phyloP scores from a whole-genome alignment of 2,797 vertebrate genomes.

The Labroides dimidiatus region DNA sequence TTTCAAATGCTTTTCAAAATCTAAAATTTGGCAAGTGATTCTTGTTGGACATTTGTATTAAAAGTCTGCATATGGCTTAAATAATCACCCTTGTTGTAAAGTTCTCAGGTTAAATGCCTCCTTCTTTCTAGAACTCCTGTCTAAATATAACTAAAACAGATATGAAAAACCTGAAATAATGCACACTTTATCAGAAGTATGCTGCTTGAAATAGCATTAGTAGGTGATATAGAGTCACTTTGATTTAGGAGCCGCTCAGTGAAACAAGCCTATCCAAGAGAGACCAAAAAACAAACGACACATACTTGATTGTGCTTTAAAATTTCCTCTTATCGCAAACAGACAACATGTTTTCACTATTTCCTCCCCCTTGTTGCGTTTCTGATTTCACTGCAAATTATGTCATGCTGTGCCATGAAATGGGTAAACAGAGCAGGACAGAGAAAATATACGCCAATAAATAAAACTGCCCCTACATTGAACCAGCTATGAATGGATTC shows the following conservation, averaged over 20 bases:
- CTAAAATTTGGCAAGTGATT: background rate
- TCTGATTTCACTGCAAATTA: constrained; percentile 30
- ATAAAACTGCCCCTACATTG: constrained; percentile 2
- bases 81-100: background rate
- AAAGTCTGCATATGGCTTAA: background rate
- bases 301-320: background rate
- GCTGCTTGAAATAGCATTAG: no score
- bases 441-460: background rate
- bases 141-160: background rate
- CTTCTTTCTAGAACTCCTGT: background rate
- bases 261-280: background rate
- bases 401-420: constrained; percentile 26
- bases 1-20: constrained; percentile 8
- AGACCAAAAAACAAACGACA: background rate
- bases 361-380: background rate
- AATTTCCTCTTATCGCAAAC: background rate
- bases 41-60: background rate
- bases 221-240: background rate
- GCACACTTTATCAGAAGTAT: no score
- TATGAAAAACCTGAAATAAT: background rate
- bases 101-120: background rate
- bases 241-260: background rate
- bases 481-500: background rate
- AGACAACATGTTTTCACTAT: background rate
- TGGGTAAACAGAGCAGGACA: background rate